Evolutionary conservation across 2,888 invertebrate species (phyloP).

Genomic region (Deroplatys truncata): DNA sequence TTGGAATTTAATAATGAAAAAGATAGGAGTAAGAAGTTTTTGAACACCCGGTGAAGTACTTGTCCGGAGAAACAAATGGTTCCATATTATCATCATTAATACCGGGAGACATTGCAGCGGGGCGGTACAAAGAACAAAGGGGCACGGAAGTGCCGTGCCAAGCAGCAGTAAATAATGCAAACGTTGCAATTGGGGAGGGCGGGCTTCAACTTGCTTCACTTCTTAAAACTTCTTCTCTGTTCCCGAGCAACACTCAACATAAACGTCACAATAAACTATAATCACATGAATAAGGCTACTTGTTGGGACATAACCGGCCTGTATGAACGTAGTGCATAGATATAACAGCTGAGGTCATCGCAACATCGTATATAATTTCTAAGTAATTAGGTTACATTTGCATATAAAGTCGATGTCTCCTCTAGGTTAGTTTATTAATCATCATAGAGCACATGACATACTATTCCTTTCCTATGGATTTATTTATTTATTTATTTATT

Average conservation of each 20-base stretch:
- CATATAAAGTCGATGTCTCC: too few species aligned
- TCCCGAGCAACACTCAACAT: neutral
- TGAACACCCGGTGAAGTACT: neutral
- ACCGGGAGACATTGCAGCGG: neutral
- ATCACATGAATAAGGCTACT: neutral
- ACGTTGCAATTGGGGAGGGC: neutral
- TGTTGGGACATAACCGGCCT: neutral
- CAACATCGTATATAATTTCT: too few species aligned
- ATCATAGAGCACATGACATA: too few species aligned
- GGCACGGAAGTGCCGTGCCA: neutral
- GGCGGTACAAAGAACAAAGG: neutral
- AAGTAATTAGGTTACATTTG: too few species aligned
- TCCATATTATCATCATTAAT: neutral
- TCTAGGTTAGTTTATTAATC: too few species aligned
- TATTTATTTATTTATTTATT: too few species aligned
- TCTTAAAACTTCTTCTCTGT: neutral
- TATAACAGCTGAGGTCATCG: neutral
- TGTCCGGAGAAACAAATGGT: neutral
- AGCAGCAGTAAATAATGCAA: neutral
- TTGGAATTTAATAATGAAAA: neutral
- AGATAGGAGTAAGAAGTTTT: neutral
- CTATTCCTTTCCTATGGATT: too few species aligned
- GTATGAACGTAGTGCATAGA: neutral
- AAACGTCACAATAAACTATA: neutral
- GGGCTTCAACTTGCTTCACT: neutral